A percentile compares a stretch with the other conserved stretches of the same genome.
Conservation (phyloP, 2,888 invertebrate genomes). For the Caenorhabditis zanzibari region DNA sequence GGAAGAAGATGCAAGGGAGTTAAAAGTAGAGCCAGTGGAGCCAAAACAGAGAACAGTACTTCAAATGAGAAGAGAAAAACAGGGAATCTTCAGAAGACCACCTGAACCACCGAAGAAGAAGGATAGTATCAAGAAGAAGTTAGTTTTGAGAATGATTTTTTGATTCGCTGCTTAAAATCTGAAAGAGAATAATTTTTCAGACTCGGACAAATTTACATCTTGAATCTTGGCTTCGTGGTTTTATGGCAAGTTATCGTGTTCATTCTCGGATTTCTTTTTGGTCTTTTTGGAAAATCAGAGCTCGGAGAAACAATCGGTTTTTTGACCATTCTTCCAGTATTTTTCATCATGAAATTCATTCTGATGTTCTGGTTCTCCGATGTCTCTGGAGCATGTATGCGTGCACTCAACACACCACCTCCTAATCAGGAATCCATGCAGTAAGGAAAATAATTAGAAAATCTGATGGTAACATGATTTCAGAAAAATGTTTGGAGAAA, state of each 20-base stretch:
- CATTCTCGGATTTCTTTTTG: slow-evolving; percentile 60
- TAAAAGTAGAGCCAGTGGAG: slow-evolving; percentile 25
- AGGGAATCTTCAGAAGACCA: slow-evolving; percentile 49
- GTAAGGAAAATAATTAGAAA: slow-evolving; percentile 14
- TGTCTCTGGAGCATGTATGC: slow-evolving; percentile 74
- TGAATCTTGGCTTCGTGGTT: slow-evolving; percentile 60
- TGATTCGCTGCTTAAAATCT: too few relatives aligned
- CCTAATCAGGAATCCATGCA: slow-evolving; percentile 56
- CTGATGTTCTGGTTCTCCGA: slow-evolving; percentile 80
- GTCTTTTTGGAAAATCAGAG: slow-evolving; percentile 37
- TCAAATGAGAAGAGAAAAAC: slow-evolving; percentile 47
- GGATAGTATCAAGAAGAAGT: slow-evolving; percentile 48
- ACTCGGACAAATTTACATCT: slow-evolving; percentile 63
- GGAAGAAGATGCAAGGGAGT: slow-evolving; percentile 64
- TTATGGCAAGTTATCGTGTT: slow-evolving; percentile 45
- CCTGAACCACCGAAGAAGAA: slow-evolving; percentile 50
- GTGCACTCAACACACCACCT: slow-evolving; percentile 65
- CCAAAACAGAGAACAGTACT: slow-evolving; percentile 45
- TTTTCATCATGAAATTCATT: slow-evolving; percentile 71
- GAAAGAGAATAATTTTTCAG: too few relatives aligned
- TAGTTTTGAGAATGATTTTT: neutral
- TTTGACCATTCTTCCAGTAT: slow-evolving; percentile 59
- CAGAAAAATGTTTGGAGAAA: slow-evolving; percentile 63
- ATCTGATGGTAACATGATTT: neutral
- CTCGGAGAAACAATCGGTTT: slow-evolving; percentile 28